Conservation (phyloP, 2,113 vertebrate species). For the Mastomys natalensis region DNA sequence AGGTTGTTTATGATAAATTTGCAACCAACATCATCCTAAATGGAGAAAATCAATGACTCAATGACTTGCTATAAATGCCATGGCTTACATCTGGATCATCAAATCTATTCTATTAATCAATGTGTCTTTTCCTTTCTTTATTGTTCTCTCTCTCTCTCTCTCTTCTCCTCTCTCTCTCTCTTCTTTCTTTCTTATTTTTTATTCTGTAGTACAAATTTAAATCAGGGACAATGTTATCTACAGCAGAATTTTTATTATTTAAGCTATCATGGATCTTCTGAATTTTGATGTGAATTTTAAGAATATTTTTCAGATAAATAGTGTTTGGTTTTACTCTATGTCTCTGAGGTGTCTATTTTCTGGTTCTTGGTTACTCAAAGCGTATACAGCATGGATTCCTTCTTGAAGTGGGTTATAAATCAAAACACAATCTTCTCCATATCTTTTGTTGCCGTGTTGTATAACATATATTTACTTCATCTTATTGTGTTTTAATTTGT, state of each 20-base stretch:
- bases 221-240: not conserved
- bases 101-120: not conserved
- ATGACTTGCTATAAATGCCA: rapidly evolving
- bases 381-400: no score
- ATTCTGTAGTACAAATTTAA: not conserved
- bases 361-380: no score
- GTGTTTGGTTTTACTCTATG: no score
- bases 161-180: no score
- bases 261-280: not conserved
- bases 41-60: not conserved
- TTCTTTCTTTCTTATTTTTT: no score
- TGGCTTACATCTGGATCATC: not conserved
- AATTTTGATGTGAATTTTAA: not conserved
- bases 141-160: no score
- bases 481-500: no score
- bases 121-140: not conserved
- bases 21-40: not conserved
- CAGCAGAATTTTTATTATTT: not conserved
- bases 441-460: no score
- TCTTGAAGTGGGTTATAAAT: no score
- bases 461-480: no score
- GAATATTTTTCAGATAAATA: not conserved
- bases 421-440: no score
- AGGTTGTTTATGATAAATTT: not conserved
- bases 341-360: no score